Evolutionary conservation across 2,797 vertebrate species (phyloP).

Genomic region (Tokudaia muenninki): DNA sequence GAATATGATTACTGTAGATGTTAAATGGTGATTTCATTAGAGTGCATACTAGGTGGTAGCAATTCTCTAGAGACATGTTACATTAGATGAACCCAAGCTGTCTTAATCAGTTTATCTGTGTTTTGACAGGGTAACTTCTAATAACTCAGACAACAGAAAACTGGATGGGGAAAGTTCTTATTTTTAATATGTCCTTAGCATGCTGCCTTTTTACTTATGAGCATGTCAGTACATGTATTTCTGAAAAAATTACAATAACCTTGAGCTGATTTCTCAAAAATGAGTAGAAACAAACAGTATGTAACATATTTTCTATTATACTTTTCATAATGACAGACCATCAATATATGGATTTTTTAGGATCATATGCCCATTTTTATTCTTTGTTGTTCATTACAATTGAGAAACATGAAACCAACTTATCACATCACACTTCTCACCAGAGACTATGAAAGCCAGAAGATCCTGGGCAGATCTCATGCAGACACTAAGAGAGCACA

Average conservation of each 20-base stretch:
- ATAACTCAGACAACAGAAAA: background rate
- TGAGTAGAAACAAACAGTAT: background rate
- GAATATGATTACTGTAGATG: background rate
- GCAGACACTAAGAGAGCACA: too few species aligned
- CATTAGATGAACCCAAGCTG: background rate
- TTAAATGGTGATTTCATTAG: background rate
- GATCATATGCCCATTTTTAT: background rate
- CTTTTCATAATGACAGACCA: background rate
- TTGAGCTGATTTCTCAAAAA: background rate
- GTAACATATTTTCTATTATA: background rate
- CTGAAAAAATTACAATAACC: background rate
- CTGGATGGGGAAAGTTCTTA: background rate
- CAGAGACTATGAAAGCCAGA: too few species aligned
- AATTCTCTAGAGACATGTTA: background rate
- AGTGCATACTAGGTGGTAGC: background rate
- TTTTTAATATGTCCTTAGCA: background rate
- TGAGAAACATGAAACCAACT: too few species aligned
- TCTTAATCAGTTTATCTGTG: background rate
- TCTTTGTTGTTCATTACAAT: background rate
- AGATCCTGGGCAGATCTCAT: too few species aligned
- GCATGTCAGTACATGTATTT: too few species aligned
- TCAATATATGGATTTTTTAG: background rate
- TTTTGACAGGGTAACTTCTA: too few species aligned
- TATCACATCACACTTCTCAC: too few species aligned
- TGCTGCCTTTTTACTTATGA: background rate